These are phyloP conservation scores for Actinia equina DNA, from an alignment of 64 coral and sea anemone species.

Conservation along the genomic window DNA sequence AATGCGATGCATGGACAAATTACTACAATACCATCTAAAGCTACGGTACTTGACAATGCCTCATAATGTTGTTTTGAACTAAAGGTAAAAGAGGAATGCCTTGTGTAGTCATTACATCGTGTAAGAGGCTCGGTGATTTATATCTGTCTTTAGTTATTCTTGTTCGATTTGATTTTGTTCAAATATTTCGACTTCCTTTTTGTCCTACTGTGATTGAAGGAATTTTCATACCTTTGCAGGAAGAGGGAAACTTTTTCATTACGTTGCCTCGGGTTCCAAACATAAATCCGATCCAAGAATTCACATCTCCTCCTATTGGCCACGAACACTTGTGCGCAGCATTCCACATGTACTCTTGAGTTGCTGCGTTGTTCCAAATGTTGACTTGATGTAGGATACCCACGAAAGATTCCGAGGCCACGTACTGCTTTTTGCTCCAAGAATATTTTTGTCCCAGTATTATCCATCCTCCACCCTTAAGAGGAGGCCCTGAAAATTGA, in stretches of 20 bases:
- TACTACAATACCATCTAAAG: too few relatives aligned
- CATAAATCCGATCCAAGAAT: constrained; percentile 56
- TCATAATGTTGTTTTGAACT: too few relatives aligned
- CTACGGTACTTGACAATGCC: too few relatives aligned
- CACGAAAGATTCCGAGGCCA: constrained; percentile 31
- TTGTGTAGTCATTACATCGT: too few relatives aligned
- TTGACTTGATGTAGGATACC: constrained; percentile 57
- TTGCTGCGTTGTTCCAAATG: constrained; percentile 49
- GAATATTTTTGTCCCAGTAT: constrained; percentile 31
- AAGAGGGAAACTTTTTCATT: constrained; percentile 39
- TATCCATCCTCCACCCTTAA: constrained; percentile 49
- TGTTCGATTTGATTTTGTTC: too few relatives aligned
- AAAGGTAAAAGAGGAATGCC: too few relatives aligned
- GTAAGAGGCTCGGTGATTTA: too few relatives aligned
- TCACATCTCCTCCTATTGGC: constrained; percentile 49
- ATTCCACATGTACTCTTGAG: constrained; percentile 65
- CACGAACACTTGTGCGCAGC: constrained; percentile 58
- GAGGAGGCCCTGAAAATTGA: constrained; percentile 1
- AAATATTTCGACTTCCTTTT: too few relatives aligned
- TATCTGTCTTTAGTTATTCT: too few relatives aligned
- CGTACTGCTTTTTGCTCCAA: background rate
- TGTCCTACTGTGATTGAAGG: background rate
- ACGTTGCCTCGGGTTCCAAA: constrained; percentile 55
- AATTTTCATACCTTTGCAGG: constrained; percentile 53
- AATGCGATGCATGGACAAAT: too few relatives aligned